These are phyloP conservation scores for Aspidoscelis tigris DNA, from an alignment of 2,113 vertebrate species.

Conservation along the genomic window DNA sequence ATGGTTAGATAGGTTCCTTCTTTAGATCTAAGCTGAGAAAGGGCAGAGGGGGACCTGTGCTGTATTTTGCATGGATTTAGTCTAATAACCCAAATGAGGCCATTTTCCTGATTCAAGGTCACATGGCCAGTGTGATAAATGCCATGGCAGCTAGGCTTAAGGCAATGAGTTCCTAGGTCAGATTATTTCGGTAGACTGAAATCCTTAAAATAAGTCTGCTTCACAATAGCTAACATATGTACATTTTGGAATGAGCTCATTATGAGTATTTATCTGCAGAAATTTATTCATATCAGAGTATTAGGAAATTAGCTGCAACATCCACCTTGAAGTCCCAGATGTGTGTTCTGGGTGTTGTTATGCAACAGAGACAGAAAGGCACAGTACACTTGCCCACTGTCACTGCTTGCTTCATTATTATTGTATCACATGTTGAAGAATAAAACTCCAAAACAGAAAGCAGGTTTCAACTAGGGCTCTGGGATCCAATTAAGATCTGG, in stretches of 20 bases:
- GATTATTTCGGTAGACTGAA: background rate
- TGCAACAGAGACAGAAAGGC: background rate
- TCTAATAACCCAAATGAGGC: no score
- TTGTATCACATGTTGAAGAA: constrained; percentile 8
- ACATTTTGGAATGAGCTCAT: background rate
- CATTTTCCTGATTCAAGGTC: no score
- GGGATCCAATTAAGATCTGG: background rate
- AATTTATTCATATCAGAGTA: background rate
- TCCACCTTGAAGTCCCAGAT: background rate
- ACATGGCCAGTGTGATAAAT: no score
- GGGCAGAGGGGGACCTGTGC: no score
- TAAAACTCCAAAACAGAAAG: constrained; percentile 5
- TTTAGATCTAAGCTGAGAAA: no score
- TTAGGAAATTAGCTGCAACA: background rate
- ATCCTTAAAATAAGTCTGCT: background rate
- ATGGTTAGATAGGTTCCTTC: no score
- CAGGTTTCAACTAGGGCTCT: background rate
- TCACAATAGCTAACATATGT: background rate
- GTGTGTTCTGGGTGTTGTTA: background rate
- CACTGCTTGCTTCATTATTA: background rate
- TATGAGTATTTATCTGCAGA: background rate
- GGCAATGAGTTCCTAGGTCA: no score
- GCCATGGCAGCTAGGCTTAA: no score
- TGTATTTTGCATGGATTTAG: no score
- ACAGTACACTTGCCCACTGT: background rate